Conservation (phyloP, 2,113 vertebrate genomes). For the Delphinus delphis region DNA sequence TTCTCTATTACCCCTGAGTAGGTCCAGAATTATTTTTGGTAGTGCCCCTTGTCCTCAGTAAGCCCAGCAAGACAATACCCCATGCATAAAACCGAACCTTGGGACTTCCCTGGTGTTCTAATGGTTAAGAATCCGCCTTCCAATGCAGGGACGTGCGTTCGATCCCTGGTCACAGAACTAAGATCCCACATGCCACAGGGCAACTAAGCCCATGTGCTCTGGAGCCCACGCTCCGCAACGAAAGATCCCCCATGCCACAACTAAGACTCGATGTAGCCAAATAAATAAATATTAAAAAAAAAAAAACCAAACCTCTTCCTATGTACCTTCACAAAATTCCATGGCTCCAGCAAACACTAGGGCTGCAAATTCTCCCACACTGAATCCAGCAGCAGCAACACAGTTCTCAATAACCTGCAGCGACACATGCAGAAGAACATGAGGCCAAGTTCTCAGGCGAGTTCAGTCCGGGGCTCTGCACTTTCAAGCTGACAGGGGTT, state of each 20-base stretch:
- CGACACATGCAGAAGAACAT: neutral
- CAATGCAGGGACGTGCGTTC: too few relatives aligned
- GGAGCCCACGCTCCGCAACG: too few relatives aligned
- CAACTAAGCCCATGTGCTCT: too few relatives aligned
- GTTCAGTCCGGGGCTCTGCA: neutral
- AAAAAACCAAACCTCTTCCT: neutral
- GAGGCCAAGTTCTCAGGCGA: neutral
- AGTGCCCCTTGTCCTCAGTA: neutral
- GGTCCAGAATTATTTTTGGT: neutral
- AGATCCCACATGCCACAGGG: too few relatives aligned
- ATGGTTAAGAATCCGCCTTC: too few relatives aligned
- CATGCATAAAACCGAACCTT: neutral
- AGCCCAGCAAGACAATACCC: neutral
- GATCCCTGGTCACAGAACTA: too few relatives aligned
- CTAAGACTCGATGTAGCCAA: too few relatives aligned
- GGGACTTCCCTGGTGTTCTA: too few relatives aligned
- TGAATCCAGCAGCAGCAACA: constrained; percentile 94
- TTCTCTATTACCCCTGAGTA: neutral
- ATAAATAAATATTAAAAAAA: too few relatives aligned
- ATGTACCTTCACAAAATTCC: constrained; percentile 92
- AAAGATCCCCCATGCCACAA: too few relatives aligned
- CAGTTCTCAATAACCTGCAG: constrained; percentile 92
- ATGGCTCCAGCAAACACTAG: constrained; percentile 95
- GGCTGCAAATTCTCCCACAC: constrained; percentile 95
- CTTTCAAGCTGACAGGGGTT: too few relatives aligned